A percentile compares a stretch with the other conserved stretches of the same genome.
Conservation (phyloP, 1,140 invertebrate species). For the Papilio machaon region DNA sequence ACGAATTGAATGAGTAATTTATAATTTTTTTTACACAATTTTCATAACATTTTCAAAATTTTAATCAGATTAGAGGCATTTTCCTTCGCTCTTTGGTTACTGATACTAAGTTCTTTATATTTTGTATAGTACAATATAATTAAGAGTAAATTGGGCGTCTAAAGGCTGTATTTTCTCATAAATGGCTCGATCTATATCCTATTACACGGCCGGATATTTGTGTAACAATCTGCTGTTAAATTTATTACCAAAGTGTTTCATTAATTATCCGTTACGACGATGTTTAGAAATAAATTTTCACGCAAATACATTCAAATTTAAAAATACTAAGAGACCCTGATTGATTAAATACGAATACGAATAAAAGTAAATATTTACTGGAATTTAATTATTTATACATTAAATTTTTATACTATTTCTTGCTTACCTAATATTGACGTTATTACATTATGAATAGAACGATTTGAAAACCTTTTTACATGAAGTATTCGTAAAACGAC, state of each 20-base stretch:
- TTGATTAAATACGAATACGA: no score
- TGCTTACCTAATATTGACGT: no score
- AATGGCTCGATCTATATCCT: slow-evolving; percentile 4
- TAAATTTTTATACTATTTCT: no score
- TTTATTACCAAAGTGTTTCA: slow-evolving; percentile 17
- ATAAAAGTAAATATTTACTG: no score
- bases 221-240: slow-evolving; percentile 1
- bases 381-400: no score
- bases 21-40: no score
- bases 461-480: background rate
- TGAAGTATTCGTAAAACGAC: no score
- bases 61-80: background rate
- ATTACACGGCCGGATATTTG: slow-evolving; percentile 13
- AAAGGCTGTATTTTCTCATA: slow-evolving; percentile 1
- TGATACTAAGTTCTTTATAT: background rate
- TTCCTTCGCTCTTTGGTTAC: background rate
- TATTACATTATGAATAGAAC: no score
- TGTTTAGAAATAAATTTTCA: background rate
- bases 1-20: no score
- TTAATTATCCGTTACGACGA: slow-evolving; percentile 15
- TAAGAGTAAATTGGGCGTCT: background rate
- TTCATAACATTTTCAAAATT: background rate
- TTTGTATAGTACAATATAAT: background rate
- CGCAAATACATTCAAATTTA: background rate
- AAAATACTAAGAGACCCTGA: background rate